Evolutionary conservation across 2,113 vertebrate species (phyloP).

Genomic region (Pituophis catenifer): DNA sequence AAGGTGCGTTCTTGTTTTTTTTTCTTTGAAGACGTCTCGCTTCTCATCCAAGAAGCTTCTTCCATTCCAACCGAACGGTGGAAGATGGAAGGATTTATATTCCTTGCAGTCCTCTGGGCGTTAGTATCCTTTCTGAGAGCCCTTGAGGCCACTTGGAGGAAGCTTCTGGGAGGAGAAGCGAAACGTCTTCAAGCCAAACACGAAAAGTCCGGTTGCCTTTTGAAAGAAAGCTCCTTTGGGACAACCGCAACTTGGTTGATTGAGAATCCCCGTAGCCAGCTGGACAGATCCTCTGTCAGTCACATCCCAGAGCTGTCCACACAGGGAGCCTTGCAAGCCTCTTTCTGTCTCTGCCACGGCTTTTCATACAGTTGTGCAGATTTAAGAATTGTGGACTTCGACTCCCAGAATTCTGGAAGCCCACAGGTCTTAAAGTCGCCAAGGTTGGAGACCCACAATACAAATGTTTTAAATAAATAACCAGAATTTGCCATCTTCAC

Average conservation of each 20-base stretch:
- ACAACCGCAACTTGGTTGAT: not conserved
- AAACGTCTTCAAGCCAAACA: not conserved
- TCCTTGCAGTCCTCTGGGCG: not conserved
- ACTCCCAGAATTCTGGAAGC: too few relatives aligned
- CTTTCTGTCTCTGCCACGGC: too few relatives aligned
- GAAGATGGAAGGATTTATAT: not conserved
- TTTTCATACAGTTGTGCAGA: too few relatives aligned
- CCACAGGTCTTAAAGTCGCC: too few relatives aligned
- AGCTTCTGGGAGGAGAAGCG: not conserved
- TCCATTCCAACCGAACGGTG: not conserved
- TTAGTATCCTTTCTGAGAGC: not conserved
- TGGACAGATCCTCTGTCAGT: not conserved
- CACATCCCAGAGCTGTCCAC: too few relatives aligned
- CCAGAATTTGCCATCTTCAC: not conserved
- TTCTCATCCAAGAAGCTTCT: not conserved
- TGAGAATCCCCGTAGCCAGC: not conserved
- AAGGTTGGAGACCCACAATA: too few relatives aligned
- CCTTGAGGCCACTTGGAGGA: not conserved
- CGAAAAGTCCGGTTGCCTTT: too few relatives aligned
- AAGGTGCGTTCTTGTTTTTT: not conserved
- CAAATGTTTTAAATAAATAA: not conserved
- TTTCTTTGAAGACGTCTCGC: not conserved
- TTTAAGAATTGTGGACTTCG: too few relatives aligned
- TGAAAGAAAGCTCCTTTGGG: not conserved
- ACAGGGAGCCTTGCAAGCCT: too few relatives aligned